Evolutionary conservation across 2,797 vertebrate genomes (phyloP).

Genomic region (Labroides dimidiatus): DNA sequence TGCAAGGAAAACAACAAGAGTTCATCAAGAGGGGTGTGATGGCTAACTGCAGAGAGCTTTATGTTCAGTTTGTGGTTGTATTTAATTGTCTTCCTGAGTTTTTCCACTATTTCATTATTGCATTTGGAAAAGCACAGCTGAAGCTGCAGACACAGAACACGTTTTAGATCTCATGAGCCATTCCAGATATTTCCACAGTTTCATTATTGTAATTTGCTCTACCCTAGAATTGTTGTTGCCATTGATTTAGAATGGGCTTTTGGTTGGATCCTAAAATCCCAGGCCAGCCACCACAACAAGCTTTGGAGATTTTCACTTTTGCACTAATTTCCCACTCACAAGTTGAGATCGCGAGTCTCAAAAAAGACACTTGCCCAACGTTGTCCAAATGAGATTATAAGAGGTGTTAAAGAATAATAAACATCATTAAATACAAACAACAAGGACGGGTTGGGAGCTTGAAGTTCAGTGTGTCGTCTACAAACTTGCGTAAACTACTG

Average conservation of each 20-base stretch:
- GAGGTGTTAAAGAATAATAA: not conserved
- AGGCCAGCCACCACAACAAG: not conserved
- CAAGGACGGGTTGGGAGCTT: not conserved
- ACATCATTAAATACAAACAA: not conserved
- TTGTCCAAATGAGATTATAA: not conserved
- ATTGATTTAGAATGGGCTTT: not conserved
- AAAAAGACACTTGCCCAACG: not conserved
- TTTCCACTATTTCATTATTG: not conserved
- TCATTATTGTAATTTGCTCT: not conserved
- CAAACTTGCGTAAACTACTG: not conserved
- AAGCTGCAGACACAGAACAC: no score
- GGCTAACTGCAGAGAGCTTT: not conserved
- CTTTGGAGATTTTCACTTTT: not conserved
- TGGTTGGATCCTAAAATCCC: not conserved
- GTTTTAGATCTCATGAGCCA: no score
- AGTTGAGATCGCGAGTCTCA: not conserved
- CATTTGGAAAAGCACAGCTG: no score
- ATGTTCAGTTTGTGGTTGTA: not conserved
- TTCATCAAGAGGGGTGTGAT: not conserved
- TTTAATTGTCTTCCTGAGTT: not conserved
- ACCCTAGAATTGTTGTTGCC: no score
- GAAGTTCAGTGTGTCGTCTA: not conserved
- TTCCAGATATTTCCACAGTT: not conserved
- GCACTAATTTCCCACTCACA: not conserved
- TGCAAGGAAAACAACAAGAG: conserved; percentile 57